Percentiles rank a stretch among this genome's conserved stretches.
These are phyloP conservation scores for Limonius californicus DNA, from an alignment of 1,140 invertebrate genomes.

Conservation along the genomic window DNA sequence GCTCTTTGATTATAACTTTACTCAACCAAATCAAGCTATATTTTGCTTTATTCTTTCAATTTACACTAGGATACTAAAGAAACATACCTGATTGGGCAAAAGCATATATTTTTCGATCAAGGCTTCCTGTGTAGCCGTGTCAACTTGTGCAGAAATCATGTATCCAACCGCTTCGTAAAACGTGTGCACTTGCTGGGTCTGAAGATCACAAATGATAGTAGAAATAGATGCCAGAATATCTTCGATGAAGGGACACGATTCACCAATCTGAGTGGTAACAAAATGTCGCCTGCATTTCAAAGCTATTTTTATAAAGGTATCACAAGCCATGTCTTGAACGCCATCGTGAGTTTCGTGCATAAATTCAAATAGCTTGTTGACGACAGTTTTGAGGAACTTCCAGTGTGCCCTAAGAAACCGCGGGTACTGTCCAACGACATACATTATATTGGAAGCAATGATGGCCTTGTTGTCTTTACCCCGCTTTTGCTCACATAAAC, in stretches of 20 bases:
- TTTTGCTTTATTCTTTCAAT: not conserved
- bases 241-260: conserved; percentile 97
- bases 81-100: conserved; percentile 85
- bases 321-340: conserved; percentile 99
- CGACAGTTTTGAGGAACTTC: conserved; percentile 99
- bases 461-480: conserved; percentile 99
- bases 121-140: conserved; percentile 83
- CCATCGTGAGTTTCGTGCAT: conserved; percentile 99
- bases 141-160: conserved; percentile 96
- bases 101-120: conserved; percentile 98
- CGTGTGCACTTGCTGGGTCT: conserved; percentile 92
- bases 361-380: conserved; percentile 99
- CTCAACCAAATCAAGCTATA: not conserved
- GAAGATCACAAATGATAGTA: conserved; percentile 97
- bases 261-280: conserved; percentile 93
- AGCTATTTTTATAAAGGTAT: conserved; percentile 99
- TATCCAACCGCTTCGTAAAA: conserved; percentile 99
- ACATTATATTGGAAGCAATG: conserved; percentile 99
- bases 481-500: conserved; percentile 98
- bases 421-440: conserved; percentile 99
- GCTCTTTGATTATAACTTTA: too few species aligned
- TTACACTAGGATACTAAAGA: not conserved
- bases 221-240: conserved; percentile 96
- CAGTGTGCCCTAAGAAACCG: conserved; percentile 98
- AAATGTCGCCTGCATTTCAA: conserved; percentile 98